These are phyloP conservation scores for Cyaniris semiargus DNA, from an alignment of 2,888 invertebrate species.

Conservation along the genomic window DNA sequence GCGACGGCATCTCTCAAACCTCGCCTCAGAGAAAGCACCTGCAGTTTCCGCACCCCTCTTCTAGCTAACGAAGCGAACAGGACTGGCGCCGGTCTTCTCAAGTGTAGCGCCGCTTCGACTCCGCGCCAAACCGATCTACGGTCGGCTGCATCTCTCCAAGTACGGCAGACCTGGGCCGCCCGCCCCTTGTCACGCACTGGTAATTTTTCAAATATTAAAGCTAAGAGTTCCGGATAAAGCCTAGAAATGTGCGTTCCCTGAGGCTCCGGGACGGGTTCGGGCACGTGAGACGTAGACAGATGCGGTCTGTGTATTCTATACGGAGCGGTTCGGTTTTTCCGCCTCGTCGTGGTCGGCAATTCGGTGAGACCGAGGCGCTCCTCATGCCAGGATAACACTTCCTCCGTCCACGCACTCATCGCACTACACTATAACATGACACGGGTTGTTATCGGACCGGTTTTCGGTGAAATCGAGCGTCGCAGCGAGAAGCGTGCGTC, in stretches of 20 bases:
- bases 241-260: constrained; percentile 89
- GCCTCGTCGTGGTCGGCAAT: constrained; percentile 70
- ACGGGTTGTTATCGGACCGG: constrained; percentile 68
- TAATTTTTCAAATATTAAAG: constrained; percentile 94
- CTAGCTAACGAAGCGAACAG: constrained; percentile 92
- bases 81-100: constrained; percentile 90
- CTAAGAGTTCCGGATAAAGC: constrained; percentile 94
- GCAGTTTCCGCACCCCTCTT: constrained; percentile 93
- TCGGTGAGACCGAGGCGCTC: constrained; percentile 72
- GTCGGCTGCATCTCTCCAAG: constrained; percentile 96
- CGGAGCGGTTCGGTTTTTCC: constrained; percentile 82
- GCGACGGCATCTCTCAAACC: constrained; percentile 92
- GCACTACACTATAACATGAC: constrained; percentile 70
- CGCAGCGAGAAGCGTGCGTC: constrained; percentile 52
- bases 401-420: constrained; percentile 79
- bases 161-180: constrained; percentile 92
- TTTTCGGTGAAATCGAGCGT: constrained; percentile 64
- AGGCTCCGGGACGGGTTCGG: constrained; percentile 73
- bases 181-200: constrained; percentile 93
- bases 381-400: constrained; percentile 74
- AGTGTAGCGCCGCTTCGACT: constrained; percentile 94
- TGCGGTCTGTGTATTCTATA: constrained; percentile 85
- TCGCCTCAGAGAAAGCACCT: constrained; percentile 91
- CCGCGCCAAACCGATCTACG: constrained; percentile 96
- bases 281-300: constrained; percentile 71